Conservation (phyloP, 2,888 invertebrate species). For the Cerastoderma edule region DNA sequence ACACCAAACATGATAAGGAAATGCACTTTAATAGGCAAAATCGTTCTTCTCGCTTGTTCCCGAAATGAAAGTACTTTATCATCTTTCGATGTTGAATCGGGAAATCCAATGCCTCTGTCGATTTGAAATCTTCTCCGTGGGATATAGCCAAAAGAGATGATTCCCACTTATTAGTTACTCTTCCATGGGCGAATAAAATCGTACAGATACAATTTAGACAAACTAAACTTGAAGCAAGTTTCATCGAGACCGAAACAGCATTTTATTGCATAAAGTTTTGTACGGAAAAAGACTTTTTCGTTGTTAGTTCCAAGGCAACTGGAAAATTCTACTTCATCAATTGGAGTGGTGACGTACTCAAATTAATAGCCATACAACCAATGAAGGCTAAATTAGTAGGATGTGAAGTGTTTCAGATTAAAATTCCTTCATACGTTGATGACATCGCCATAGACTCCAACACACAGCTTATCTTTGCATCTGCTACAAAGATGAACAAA, state of each 20-base stretch:
- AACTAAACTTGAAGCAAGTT: neutral
- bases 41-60: no score
- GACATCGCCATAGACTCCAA: neutral
- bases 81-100: no score
- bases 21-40: no score
- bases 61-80: no score
- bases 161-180: neutral
- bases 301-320: neutral
- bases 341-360: neutral
- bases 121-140: neutral
- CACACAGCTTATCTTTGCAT: neutral
- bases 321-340: neutral
- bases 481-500: neutral
- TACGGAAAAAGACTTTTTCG: neutral
- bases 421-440: neutral
- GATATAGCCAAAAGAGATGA: neutral
- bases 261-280: neutral
- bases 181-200: neutral
- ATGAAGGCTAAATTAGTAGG: no score
- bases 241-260: neutral
- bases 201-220: neutral
- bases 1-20: no score
- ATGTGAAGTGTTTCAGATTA: no score
- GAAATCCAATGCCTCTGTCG: neutral
- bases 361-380: neutral